Evolutionary conservation across 2,113 vertebrate species (phyloP), one percentile per base, ranked within the genome.

Genomic region (Megaleporinus macrocephalus): DNA sequence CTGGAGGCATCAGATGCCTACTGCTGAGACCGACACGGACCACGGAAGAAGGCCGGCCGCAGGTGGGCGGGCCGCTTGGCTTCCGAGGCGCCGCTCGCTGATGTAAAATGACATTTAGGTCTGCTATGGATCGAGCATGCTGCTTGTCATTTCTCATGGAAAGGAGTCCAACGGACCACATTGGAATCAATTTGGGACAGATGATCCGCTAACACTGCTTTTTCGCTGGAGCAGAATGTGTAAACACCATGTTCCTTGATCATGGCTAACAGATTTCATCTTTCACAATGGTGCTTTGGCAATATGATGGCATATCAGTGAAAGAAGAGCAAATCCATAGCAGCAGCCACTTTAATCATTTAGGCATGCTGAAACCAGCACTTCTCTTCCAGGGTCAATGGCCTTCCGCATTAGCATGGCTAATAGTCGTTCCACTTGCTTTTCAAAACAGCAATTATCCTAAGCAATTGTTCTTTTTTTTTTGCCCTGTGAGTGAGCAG

Each of bases 391-490:
- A 77, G 44, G 59, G 75, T 82, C 76, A 81, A 75, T 76, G 75
- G 49, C 63, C 44, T 78, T 57, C 41, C 44, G 74, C 82, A 84
- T 84, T 82, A 79, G 41, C 79, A 82, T 24, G 22, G 59, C 49
- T 76, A 87, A 84, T 72, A 82, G 76, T 82, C 51, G 61, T 65
- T 70, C 20, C 44, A 24, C 55, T 61, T 33, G 59, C 36, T 82
- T 80, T 84, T 30, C 57, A 63, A 84, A 76, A 51, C 75, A 84
- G 61, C 66, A 72, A 84, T 84, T 80, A 82, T 63, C 69, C 29
- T 61, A 59, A 5, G 27, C 47, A 53, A 57, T 53, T 47, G 57
- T 71, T 71, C 30, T n/a, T 83, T 47, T 36, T n/a, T 36, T 36
- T 68, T 27, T 53, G 30, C 73, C n/a, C 16, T 75, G 5, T 10